phyloP scores from a whole-genome alignment of 2,888 invertebrate species.

The Drosophila helvetica region DNA sequence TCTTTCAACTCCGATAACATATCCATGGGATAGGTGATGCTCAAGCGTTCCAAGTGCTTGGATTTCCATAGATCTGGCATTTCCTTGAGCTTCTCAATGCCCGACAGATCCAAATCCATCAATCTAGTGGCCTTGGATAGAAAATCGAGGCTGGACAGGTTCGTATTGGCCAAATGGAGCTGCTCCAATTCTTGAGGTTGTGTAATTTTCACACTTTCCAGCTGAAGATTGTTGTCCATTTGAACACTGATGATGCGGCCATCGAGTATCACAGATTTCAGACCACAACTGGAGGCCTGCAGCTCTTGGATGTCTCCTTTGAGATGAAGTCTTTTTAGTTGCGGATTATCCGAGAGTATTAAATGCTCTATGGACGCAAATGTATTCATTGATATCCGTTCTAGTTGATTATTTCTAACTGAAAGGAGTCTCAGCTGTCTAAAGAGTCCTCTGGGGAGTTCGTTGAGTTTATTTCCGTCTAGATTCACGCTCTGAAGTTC shows the following conservation, averaged over 20 bases:
- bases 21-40: constrained; percentile 44
- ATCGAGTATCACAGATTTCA: constrained; percentile 38
- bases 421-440: constrained; percentile 39
- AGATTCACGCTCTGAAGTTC: constrained; percentile 40
- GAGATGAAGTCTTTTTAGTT: constrained; percentile 35
- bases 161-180: constrained; percentile 43
- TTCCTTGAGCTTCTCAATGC: constrained; percentile 39
- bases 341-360: constrained; percentile 42
- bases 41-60: constrained; percentile 44
- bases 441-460: constrained; percentile 44
- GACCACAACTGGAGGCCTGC: constrained; percentile 50
- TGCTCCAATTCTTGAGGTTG: constrained; percentile 41
- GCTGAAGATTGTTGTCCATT: constrained; percentile 17
- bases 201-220: constrained; percentile 8
- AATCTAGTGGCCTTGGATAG: constrained; percentile 44
- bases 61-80: constrained; percentile 52
- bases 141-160: constrained; percentile 47
- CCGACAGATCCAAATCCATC: constrained; percentile 56
- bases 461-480: constrained; percentile 47
- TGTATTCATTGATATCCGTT: constrained; percentile 32
- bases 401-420: constrained; percentile 46
- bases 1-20: constrained; percentile 46
- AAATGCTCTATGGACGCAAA: constrained; percentile 39
- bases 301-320: constrained; percentile 34
- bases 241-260: constrained; percentile 16